phyloP scores from a whole-genome alignment of 2,113 vertebrate species.

The Zapus hudsonius region DNA sequence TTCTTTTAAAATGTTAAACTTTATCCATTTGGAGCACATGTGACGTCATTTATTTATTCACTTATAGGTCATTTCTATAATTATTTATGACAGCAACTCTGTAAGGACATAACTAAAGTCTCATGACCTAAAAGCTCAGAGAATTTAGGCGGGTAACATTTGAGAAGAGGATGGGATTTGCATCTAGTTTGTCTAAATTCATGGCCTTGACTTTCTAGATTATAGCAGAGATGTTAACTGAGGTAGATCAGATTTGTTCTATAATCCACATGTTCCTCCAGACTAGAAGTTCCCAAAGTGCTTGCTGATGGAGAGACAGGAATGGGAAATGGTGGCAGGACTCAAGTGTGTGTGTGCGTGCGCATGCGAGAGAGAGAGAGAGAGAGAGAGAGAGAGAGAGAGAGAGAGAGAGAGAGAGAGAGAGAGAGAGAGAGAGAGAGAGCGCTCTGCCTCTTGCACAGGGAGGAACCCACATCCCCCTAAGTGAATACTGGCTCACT shows the following conservation, averaged over 20 bases:
- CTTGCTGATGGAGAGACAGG: neutral
- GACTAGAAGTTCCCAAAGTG: neutral
- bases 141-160: neutral
- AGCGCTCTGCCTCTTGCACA: too few species aligned
- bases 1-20: slow-evolving; percentile 15
- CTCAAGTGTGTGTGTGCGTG: too few species aligned
- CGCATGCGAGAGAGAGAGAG: too few species aligned
- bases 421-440: too few species aligned
- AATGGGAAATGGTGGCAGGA: too few species aligned
- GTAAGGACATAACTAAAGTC: neutral
- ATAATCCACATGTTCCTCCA: neutral
- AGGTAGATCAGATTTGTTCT: neutral
- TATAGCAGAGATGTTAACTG: neutral
- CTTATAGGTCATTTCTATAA: neutral
- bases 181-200: neutral
- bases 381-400: too few species aligned
- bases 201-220: neutral
- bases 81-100: neutral
- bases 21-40: neutral
- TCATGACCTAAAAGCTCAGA: neutral
- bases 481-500: too few species aligned
- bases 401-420: too few species aligned
- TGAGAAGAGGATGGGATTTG: neutral
- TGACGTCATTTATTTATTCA: neutral
- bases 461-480: too few species aligned